Evolutionary conservation across 2,797 vertebrate species (phyloP).

Genomic region (Glossophaga mutica): DNA sequence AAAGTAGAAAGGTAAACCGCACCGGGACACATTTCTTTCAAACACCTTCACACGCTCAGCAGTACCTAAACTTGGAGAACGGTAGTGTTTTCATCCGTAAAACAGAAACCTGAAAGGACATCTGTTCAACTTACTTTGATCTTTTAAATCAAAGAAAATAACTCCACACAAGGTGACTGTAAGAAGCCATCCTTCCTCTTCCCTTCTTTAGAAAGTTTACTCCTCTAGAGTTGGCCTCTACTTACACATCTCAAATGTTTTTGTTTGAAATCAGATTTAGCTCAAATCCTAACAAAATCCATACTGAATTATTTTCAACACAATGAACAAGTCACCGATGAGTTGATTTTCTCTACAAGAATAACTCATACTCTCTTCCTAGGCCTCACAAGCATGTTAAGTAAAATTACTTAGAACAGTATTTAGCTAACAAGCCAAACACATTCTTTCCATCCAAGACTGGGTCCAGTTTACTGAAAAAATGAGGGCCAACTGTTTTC

Average conservation of each 20-base stretch:
- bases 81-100: neutral
- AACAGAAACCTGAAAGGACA: neutral
- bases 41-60: neutral
- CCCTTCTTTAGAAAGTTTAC: constrained; percentile 1
- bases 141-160: constrained; percentile 32
- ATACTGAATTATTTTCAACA: constrained; percentile 35
- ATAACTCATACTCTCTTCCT: neutral
- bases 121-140: neutral
- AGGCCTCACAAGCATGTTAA: neutral
- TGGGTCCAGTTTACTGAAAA: neutral
- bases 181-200: neutral
- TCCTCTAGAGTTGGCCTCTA: neutral
- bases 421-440: neutral
- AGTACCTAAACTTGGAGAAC: neutral
- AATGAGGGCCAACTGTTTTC: neutral
- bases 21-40: neutral
- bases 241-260: neutral
- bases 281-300: neutral
- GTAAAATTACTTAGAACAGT: neutral
- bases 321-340: neutral
- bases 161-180: neutral
- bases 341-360: neutral
- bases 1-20: neutral
- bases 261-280: constrained; percentile 35
- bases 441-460: neutral